Evolutionary conservation across 2,888 invertebrate genomes (phyloP), one percentile per base, ranked within the genome.

Genomic region (Smittia aterrima): DNA sequence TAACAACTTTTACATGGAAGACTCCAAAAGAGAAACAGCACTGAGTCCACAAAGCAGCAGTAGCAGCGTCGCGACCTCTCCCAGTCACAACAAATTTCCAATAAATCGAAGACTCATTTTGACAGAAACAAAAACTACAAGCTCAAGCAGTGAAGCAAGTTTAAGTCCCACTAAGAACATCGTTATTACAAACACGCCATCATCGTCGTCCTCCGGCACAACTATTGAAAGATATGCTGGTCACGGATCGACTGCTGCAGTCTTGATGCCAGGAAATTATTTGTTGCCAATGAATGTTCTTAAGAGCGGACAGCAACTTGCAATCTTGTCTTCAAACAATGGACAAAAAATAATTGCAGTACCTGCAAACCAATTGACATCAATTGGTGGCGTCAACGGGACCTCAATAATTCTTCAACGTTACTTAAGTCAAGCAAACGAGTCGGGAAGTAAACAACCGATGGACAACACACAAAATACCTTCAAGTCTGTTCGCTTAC

Each of bases 251-350:
- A 88, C 89, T 2, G 85, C 90, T 0, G 88, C 90, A 1, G 89
- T 90, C 6, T 80, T 90, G 54, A 89, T 90, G 81, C 89, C 89
- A n/a, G 88, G 89, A 0, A 90, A 90, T 80, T 90, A 90, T 78
- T 86, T 90, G 75, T 81, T 90, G 77, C 90, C 90, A 0, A 88
- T 90, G 77, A 89, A 89, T 1, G 86, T 90, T 84, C 86, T 90
- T 75, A 90, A 90, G 81, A 87, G 89, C 7, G 88, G 89, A 0
- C 89, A 90, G 79, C 90, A 90, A 78, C 89, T 90, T 75, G 89
- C 90, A 1, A 89, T 90, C 75, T 89, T 90, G 24, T 68, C 75
- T 16, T 70, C 75, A 25, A 64, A 20, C 76, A 77, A 75, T 73
- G 54, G 25, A 73, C 76, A 40, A 76, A 76, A 71, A 77, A 78